Base-by-base conservation (phyloP, 2,113 vertebrate genomes). In the Micronycteris hirsuta region DNA sequence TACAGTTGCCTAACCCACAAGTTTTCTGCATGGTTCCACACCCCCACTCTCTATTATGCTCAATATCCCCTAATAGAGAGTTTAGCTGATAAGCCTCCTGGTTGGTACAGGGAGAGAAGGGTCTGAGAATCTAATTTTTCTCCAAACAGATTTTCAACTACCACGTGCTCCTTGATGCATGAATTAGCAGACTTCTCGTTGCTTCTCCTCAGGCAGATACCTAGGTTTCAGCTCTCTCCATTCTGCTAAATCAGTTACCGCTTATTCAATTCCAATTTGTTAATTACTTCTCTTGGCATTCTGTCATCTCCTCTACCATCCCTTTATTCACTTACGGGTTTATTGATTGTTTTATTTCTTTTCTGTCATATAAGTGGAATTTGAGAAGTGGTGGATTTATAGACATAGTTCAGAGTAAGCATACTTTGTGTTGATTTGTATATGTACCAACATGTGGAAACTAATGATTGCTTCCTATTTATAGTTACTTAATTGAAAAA, bases 401-500 rank as follows among this genome's bases (percentile, higher is more conserved):
- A 70, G 38, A 36, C 33, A 41, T 67, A 28, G 92, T 71, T 38
- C 28, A 33, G 24, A 67, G 16, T 86, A 15, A 58, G 31, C 80
- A 45, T 85, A 56, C 2, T 31, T 20, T 56, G 28, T 96, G 24
- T 70, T 92, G 77, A 71, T 84, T 95, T 65, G 45, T 74, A 33
- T 78, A 49, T 49, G 4, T 77, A 63, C 19, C 38, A 85, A 63
- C 15, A 38, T 61, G 20, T 71, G 54, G 67, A 86, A 73, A 33
- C n/a, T 52, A 65, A 49, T 28, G 19, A 43, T 63, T 93, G 36
- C 58, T 54, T 26, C 22, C 47, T 86, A 77, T 49, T 94, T 83
- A n/a, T 78, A 84, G 17, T 26, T 67, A 61, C n/a, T 89, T 71
- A 78, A 70, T 94, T 86, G 63, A 36, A 89, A 96, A 92, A 85